phyloP scores from a whole-genome alignment of 1,140 invertebrate species.

The Hypothenemus hampei region DNA sequence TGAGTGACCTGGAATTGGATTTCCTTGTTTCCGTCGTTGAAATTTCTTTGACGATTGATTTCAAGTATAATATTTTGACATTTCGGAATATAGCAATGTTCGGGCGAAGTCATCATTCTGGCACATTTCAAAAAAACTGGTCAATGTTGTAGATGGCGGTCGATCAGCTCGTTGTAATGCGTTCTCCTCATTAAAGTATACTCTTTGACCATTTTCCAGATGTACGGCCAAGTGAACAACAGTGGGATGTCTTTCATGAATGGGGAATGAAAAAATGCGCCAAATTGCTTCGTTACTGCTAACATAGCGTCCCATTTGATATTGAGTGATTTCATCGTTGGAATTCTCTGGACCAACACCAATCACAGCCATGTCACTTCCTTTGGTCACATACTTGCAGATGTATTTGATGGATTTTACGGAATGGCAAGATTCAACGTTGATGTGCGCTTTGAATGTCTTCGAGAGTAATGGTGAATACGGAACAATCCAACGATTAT shows the following conservation, averaged over 20 bases:
- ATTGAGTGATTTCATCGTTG: constrained; percentile 40
- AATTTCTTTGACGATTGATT: constrained; percentile 41
- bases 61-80: constrained; percentile 47
- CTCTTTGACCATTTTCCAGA: no score
- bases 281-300: constrained; percentile 47
- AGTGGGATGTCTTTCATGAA: constrained; percentile 46
- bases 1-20: constrained; percentile 35
- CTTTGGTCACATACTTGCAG: constrained; percentile 41
- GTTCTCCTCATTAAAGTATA: constrained; percentile 42
- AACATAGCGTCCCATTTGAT: constrained; percentile 46
- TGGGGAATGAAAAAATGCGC: constrained; percentile 39
- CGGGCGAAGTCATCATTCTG: constrained; percentile 42
- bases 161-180: constrained; percentile 8
- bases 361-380: constrained; percentile 35
- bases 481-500: constrained; percentile 46
- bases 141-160: constrained; percentile 32
- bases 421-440: constrained; percentile 43
- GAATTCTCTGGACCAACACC: constrained; percentile 1
- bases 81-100: constrained; percentile 46
- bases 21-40: constrained; percentile 42
- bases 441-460: constrained; percentile 42
- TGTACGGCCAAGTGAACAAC: constrained; percentile 47
- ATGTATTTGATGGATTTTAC: constrained; percentile 44
- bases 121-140: constrained; percentile 45
- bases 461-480: constrained; percentile 40